Evolutionary conservation across 2,113 vertebrate species (phyloP), one percentile per base, ranked within the genome.

Genomic region (Apteryx owenii): DNA sequence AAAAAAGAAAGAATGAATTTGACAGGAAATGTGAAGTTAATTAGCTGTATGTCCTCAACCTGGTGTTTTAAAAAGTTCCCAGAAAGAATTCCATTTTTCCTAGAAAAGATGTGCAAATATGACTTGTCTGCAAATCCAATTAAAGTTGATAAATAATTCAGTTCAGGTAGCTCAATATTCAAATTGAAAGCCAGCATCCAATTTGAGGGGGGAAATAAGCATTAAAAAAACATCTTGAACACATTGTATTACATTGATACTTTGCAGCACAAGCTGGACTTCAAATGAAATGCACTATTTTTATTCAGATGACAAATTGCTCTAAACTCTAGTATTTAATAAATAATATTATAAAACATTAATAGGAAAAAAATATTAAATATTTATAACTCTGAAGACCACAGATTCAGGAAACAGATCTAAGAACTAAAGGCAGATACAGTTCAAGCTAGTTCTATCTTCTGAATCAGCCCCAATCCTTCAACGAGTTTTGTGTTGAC

Each of bases 181-280:
- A 97, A 96, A 97, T 96, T 94, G 90, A 95, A 95, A 96, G 84
- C 81, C 71, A 89, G 92, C 86, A 95, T 91, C 89, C 94, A 95
- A 96, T 97, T 96, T 94, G 91, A 92, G 69, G 80, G 95, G 85
- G 93, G 96, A 98, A 98, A 97, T 96, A 94, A 96, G 96, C 90
- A 95, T 98, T 97, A 98, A 98, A 97, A 95, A 97, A 89, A 1
- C 92, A 95, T 92, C 89, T 79, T 88, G 89, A 97, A 85, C 89
- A 95, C 95, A 88, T 46, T 95, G 96, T 95, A 76, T 92, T 91
- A 97, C 95, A 94, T 42, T 94, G 91, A 97, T 96, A 95, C 95
- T 97, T 95, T 77, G 66, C 86, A 94, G 87, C 84, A 89, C 33
- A 79, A 95, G 48, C 66, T 58, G 89, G 95, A 95, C 92, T 95